phyloP scores from a whole-genome alignment of 2,888 invertebrate species.

The Pseudococcus jackbeardsleyi region DNA sequence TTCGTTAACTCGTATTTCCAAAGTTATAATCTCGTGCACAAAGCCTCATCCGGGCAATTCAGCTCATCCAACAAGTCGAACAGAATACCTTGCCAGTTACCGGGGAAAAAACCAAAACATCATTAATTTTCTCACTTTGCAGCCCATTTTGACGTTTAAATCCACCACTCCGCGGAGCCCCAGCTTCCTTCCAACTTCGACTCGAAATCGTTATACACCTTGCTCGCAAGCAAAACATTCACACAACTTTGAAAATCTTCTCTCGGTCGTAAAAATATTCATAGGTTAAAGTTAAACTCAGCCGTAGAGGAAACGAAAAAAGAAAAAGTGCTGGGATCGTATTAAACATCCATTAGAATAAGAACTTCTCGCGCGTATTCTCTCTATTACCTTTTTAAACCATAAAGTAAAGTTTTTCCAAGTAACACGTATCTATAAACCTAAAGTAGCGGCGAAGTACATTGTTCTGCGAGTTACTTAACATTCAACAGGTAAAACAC shows the following conservation, averaged over 20 bases:
- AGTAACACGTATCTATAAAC: slow-evolving; percentile 8
- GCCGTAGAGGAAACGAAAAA: not conserved
- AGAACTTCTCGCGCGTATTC: not conserved
- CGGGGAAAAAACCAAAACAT: slow-evolving; percentile 6
- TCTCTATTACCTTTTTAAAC: not conserved
- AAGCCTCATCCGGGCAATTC: not conserved
- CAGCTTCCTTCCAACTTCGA: not conserved
- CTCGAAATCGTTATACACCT: not conserved
- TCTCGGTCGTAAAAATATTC: not conserved
- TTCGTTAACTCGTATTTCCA: not conserved
- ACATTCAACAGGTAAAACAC: slow-evolving; percentile 46
- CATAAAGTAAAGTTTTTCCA: slow-evolving; percentile 4
- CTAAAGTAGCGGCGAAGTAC: slow-evolving; percentile 2
- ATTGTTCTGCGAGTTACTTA: slow-evolving; percentile 46
- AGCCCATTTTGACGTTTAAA: slow-evolving; percentile 12
- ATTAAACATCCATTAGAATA: slow-evolving; percentile 14
- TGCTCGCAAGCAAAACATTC: not conserved
- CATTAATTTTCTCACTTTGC: slow-evolving; percentile 35
- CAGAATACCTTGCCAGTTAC: slow-evolving; percentile 17
- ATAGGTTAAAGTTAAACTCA: not conserved
- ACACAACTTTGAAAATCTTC: not conserved
- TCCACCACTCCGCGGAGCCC: not conserved
- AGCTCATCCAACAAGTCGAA: slow-evolving; percentile 10
- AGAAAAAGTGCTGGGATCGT: not conserved
- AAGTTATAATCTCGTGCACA: not conserved